These are phyloP conservation scores for Tyto alba DNA, from an alignment of 2,113 vertebrate species.

Conservation along the genomic window DNA sequence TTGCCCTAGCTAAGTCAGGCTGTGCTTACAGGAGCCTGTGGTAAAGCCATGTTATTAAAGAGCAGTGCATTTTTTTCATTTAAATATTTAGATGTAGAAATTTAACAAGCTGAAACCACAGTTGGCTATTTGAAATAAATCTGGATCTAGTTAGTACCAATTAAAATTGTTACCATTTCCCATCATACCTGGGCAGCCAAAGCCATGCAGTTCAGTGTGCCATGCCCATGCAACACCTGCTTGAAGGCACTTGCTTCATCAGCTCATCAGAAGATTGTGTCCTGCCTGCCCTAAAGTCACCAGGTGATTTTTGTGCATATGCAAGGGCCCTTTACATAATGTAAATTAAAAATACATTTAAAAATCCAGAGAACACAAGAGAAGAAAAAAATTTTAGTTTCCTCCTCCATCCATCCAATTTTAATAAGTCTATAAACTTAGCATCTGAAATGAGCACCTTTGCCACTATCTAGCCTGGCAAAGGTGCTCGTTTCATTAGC, in stretches of 20 bases:
- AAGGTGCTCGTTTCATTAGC: not conserved
- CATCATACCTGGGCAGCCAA: not conserved
- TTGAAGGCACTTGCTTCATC: not conserved
- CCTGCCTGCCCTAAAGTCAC: not conserved
- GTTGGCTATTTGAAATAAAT: not conserved
- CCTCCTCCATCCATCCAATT: not conserved
- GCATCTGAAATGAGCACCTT: not conserved
- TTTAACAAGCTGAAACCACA: not conserved
- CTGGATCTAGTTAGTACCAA: not conserved
- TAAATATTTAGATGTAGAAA: not conserved
- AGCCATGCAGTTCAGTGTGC: not conserved
- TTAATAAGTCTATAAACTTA: not conserved
- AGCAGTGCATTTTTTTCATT: fast-evolving
- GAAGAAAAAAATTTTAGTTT: not conserved
- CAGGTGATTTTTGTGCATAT: not conserved
- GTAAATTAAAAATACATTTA: not conserved
- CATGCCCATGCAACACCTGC: not conserved
- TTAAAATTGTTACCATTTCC: not conserved
- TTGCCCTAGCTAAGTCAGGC: not conserved
- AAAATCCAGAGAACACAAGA: not conserved
- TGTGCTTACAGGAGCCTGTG: not conserved
- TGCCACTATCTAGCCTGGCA: not conserved
- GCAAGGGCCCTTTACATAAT: not conserved
- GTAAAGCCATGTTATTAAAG: not conserved
- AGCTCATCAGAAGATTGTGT: not conserved